These are phyloP conservation scores for Fragum sueziense DNA, from an alignment of 2,888 invertebrate species.

Conservation along the genomic window DNA sequence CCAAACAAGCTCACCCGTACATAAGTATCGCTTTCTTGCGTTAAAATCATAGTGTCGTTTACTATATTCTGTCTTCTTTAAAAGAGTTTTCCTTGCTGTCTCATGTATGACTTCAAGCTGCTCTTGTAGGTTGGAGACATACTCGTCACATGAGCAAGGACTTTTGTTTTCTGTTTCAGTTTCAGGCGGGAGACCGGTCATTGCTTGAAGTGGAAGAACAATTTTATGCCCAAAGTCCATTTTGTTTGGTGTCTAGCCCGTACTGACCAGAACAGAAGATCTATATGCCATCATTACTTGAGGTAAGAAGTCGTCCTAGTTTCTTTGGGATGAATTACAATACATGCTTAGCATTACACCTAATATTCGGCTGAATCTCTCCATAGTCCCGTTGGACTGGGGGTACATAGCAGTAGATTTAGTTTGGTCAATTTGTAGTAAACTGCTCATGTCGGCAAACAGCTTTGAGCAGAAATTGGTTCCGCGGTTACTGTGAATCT, in stretches of 20 bases:
- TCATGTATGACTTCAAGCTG: too few relatives aligned
- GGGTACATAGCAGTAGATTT: constrained; percentile 34
- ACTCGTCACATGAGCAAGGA: too few relatives aligned
- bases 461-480: constrained; percentile 50
- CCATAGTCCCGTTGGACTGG: constrained; percentile 64
- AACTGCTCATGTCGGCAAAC: constrained; percentile 28
- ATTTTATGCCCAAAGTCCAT: constrained; percentile 50
- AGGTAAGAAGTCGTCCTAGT: constrained; percentile 59
- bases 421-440: too few relatives aligned
- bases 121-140: too few relatives aligned
- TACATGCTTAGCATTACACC: too few relatives aligned
- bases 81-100: neutral
- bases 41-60: constrained; percentile 38
- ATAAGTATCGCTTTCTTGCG: constrained; percentile 7
- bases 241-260: too few relatives aligned
- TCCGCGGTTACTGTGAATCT: too few relatives aligned
- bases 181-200: too few relatives aligned
- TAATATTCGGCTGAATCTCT: constrained; percentile 69
- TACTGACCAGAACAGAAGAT: constrained; percentile 49
- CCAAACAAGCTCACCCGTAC: constrained; percentile 11
- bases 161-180: constrained; percentile 5
- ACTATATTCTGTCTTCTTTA: constrained; percentile 22
- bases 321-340: too few relatives aligned
- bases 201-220: too few relatives aligned
- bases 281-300: constrained; percentile 64